Conservation (phyloP, 2,113 vertebrate genomes). For the Mobula hypostoma region DNA sequence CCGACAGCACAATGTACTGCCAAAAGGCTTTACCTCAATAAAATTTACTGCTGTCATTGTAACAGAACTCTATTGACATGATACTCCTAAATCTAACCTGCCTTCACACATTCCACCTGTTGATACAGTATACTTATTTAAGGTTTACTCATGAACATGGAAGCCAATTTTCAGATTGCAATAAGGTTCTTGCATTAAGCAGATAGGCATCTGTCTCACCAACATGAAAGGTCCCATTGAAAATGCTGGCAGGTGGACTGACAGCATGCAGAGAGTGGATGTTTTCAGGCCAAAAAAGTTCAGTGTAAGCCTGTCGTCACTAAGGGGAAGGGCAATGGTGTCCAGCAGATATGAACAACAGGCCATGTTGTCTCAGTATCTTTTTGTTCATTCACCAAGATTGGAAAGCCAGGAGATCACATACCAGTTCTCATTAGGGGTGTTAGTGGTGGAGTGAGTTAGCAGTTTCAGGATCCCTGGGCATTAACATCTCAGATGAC, state of each 20-base stretch:
- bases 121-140: not conserved
- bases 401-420: too few relatives aligned
- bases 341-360: too few relatives aligned
- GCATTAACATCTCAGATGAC: too few relatives aligned
- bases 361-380: too few relatives aligned
- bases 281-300: not conserved
- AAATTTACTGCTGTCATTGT: not conserved
- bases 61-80: not conserved
- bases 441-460: too few relatives aligned
- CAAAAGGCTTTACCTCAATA: not conserved
- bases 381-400: too few relatives aligned
- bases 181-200: not conserved
- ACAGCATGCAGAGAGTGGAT: not conserved
- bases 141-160: not conserved
- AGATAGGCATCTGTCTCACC: not conserved
- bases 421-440: too few relatives aligned
- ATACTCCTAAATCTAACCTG: not conserved
- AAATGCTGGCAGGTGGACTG: not conserved
- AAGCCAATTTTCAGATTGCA: not conserved
- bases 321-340: too few relatives aligned
- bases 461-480: too few relatives aligned
- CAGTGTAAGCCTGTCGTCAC: not conserved
- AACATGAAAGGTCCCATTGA: not conserved
- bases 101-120: not conserved
- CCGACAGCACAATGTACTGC: not conserved